Percentiles rank a stretch among this genome's conserved stretches.
phyloP scores from a whole-genome alignment of 2,113 vertebrate genomes.

The Chaetodon auriga region DNA sequence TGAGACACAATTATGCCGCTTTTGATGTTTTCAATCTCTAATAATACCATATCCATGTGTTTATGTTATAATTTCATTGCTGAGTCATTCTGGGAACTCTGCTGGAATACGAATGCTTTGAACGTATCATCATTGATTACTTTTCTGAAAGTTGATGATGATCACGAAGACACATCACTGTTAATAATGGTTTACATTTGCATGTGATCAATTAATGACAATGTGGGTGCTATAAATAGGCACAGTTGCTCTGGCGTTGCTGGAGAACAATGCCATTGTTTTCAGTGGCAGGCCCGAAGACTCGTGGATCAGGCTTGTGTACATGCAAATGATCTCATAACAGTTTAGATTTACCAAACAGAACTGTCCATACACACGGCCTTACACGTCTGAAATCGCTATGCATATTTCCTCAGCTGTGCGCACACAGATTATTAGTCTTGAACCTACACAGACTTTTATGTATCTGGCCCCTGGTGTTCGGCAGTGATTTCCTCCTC shows the following conservation, averaged over 20 bases:
- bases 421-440: neutral
- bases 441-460: conserved; percentile 15
- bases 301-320: neutral
- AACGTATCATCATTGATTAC: neutral
- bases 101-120: neutral
- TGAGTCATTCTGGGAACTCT: neutral
- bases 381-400: neutral
- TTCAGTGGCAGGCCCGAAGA: neutral
- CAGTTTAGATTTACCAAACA: neutral
- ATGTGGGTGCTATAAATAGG: neutral
- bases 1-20: neutral
- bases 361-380: neutral
- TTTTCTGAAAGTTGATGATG: neutral
- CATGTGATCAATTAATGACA: neutral
- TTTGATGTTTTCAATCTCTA: neutral
- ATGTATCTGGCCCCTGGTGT: conserved; percentile 29
- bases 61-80: neutral
- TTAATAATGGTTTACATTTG: neutral
- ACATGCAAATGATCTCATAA: too few species aligned
- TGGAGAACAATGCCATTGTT: neutral
- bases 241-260: neutral
- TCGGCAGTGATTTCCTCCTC: conserved; percentile 43
- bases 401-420: conserved; percentile 3
- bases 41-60: neutral
- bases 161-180: neutral